Base-by-base conservation (phyloP, 1,140 invertebrate genomes). In the Zaprionus tsacasi region DNA sequence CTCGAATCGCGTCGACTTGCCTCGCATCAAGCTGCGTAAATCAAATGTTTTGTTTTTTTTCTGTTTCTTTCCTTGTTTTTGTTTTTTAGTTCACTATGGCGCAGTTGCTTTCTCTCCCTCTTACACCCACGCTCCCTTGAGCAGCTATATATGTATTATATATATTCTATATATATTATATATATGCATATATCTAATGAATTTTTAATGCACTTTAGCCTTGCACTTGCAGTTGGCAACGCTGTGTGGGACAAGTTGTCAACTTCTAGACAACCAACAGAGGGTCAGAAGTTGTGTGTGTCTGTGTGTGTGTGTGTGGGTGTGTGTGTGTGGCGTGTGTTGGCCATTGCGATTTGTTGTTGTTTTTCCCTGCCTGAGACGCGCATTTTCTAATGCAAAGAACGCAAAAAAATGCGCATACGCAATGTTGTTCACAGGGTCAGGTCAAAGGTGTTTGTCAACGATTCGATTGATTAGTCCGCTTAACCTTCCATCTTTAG, bases 141-240 rank as follows among this genome's bases (percentile, higher is more conserved):
- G n/a, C 40, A n/a, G 13, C 10, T 15, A 70, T 64, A 70, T 52
- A 59, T 63, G 21, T 38, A 38, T 25, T 64, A 66, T 71, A 69
- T 33, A 35, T 59, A 21, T 56, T 50, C 10, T 15, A 40, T 25
- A 52, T 50, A 52, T 60, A 27, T 5, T 25, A 30, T 58, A 56
- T 75, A 43, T 40, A 38, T 65, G 38, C 68, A 76, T 65, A 71
- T 70, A 66, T 57, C 70, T 83, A 87, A 89, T 87, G 80, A 83
- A 89, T 89, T 80, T 83, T 88, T 83, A 88, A 87, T 87, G 83
- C 83, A 80, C 67, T 87, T 38, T 76, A 55, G 43, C 75, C 82
- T 78, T 86, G 82, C 82, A 82, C 68, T 76, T 70, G 75, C 65
- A 79, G 74, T 10, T n/a, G 1, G 40, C 40, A n/a, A 63, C 52